Evolutionary conservation across 2,113 vertebrate genomes (phyloP).

Genomic region (Cromileptes altivelis): DNA sequence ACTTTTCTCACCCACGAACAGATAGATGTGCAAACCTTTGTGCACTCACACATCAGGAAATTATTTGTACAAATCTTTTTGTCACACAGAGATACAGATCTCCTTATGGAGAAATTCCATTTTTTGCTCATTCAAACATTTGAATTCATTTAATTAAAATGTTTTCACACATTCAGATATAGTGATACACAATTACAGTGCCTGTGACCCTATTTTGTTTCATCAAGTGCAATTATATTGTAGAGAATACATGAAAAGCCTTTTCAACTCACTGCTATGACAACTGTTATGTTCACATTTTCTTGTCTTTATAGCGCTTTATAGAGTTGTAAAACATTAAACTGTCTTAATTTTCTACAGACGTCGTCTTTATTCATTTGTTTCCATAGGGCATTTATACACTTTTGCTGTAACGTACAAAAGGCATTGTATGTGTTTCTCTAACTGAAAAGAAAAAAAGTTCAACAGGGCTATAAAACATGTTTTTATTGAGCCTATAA

Average conservation of each 20-base stretch:
- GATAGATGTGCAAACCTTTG: too few relatives aligned
- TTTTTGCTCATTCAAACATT: too few relatives aligned
- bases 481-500: constrained; percentile 23
- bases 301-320: neutral
- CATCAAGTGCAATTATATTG: neutral
- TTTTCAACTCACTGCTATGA: neutral
- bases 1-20: too few relatives aligned
- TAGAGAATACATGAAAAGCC: neutral
- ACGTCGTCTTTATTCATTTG: neutral
- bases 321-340: neutral
- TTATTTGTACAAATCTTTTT: too few relatives aligned
- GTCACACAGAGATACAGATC: too few relatives aligned
- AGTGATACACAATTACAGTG: too few relatives aligned
- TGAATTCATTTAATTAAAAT: too few relatives aligned
- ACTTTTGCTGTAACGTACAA: neutral
- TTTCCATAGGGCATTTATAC: neutral
- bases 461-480: constrained; percentile 9
- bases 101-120: too few relatives aligned
- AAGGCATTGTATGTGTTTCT: neutral
- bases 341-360: neutral
- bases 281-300: constrained; percentile 5
- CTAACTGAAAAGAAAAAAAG: neutral
- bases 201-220: too few relatives aligned
- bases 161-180: too few relatives aligned
- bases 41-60: too few relatives aligned